A percentile compares a stretch with the other conserved stretches of the same genome.
Evolutionary conservation across 2,797 vertebrate genomes (phyloP).

Genomic region (Hippocampus kuda): DNA sequence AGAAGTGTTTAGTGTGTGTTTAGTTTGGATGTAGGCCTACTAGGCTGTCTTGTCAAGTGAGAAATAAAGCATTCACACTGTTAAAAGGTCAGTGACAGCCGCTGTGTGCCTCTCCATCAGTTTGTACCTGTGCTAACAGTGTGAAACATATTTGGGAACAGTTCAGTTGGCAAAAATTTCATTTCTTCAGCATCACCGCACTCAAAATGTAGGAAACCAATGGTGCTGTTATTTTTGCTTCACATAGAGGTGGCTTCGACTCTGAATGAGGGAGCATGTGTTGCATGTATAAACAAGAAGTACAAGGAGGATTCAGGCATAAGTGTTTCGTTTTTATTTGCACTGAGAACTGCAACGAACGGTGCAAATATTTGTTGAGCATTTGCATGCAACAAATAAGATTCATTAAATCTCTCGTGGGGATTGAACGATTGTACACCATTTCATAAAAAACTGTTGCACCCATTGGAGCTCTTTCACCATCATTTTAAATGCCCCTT

Average conservation of each 20-base stretch:
- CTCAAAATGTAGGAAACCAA: slow-evolving; percentile 10
- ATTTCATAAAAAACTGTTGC: slow-evolving; percentile 7
- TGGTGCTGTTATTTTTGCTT: slow-evolving; percentile 12
- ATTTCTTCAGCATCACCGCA: slow-evolving; percentile 14
- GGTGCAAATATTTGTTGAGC: neutral
- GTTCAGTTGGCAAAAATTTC: slow-evolving; percentile 9
- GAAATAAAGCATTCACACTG: slow-evolving; percentile 9
- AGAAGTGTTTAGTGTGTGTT: neutral
- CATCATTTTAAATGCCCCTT: slow-evolving; percentile 21
- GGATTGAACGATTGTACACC: neutral
- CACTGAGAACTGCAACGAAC: neutral
- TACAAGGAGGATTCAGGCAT: slow-evolving; percentile 7
- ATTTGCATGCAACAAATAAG: slow-evolving; percentile 14
- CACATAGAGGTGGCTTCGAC: slow-evolving; percentile 4
- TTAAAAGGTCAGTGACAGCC: slow-evolving; percentile 27
- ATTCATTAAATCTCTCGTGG: slow-evolving; percentile 2
- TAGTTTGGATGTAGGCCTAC: slow-evolving; percentile 10
- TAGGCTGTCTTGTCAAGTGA: slow-evolving; percentile 11
- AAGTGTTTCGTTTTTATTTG: slow-evolving; percentile 11
- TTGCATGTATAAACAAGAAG: slow-evolving; percentile 3
- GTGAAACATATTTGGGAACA: slow-evolving; percentile 21
- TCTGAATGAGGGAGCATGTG: slow-evolving; percentile 8
- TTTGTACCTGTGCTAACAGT: slow-evolving; percentile 15
- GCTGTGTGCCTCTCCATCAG: slow-evolving; percentile 7
- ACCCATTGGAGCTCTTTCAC: slow-evolving; percentile 18